Percentiles rank a stretch among this genome's conserved stretches.
Evolutionary conservation across 1,140 invertebrate genomes (phyloP).

Genomic region (Magallana angulata): DNA sequence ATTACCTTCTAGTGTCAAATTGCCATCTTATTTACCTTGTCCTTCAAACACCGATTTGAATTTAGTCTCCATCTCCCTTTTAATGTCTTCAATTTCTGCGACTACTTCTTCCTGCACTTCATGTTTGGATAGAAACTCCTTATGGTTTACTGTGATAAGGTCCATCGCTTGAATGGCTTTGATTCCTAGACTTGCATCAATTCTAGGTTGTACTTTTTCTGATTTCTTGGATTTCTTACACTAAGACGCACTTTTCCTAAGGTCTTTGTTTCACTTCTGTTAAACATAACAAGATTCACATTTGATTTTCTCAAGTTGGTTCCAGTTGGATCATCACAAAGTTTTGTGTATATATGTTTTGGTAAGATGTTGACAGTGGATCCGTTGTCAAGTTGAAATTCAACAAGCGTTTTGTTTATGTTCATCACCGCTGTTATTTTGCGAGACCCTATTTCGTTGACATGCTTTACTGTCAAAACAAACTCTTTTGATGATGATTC

Average conservation of each 20-base stretch:
- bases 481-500: neutral
- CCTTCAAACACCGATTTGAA: constrained; percentile 11
- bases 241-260: neutral
- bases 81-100: neutral
- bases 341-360: neutral
- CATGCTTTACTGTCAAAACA: neutral
- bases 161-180: constrained; percentile 48
- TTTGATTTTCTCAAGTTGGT: neutral
- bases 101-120: neutral
- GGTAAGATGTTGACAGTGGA: constrained; percentile 43
- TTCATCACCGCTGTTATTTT: constrained; percentile 4
- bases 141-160: constrained; percentile 41
- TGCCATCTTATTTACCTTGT: constrained; percentile 40
- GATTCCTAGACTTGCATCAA: constrained; percentile 51
- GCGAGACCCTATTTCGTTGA: neutral
- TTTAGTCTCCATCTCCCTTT: neutral
- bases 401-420: constrained; percentile 21
- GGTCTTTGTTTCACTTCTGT: constrained; percentile 34
- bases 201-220: constrained; percentile 49
- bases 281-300: constrained; percentile 38
- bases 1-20: constrained; percentile 48
- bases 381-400: constrained; percentile 51
- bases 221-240: constrained; percentile 46
- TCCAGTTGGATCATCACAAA: neutral
- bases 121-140: constrained; percentile 35